phyloP scores from a whole-genome alignment of 2,113 vertebrate genomes.

The Oryctolagus cuniculus region DNA sequence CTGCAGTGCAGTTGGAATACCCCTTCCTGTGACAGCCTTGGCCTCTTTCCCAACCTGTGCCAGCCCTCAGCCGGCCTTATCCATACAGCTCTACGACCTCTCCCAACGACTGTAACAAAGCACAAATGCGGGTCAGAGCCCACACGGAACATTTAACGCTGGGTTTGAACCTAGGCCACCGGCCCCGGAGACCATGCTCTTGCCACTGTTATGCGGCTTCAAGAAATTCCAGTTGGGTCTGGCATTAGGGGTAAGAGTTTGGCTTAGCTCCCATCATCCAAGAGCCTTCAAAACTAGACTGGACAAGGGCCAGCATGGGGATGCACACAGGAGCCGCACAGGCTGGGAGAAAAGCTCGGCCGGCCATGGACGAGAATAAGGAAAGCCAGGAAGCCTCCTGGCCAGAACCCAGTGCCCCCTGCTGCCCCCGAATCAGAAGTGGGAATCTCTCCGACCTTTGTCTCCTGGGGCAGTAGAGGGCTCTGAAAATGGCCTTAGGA shows the following conservation, averaged over 20 bases:
- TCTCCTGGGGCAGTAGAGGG: neutral
- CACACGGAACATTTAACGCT: neutral
- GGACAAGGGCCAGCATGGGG: neutral
- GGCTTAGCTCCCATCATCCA: neutral
- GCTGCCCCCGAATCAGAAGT: neutral
- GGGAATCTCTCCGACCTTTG: neutral
- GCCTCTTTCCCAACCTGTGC: neutral
- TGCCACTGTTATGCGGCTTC: neutral
- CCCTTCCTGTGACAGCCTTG: neutral
- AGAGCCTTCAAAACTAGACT: neutral
- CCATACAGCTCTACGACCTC: neutral
- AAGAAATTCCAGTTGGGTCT: neutral
- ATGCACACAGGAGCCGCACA: neutral
- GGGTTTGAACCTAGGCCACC: neutral
- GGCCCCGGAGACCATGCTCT: neutral
- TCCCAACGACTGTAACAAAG: neutral
- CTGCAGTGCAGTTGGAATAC: neutral
- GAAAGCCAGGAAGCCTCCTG: neutral
- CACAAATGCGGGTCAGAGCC: neutral
- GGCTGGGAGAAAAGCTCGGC: neutral
- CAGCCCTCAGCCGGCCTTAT: neutral
- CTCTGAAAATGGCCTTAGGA: neutral
- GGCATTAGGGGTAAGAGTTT: neutral
- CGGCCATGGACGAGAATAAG: neutral
- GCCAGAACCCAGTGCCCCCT: neutral